Conservation (phyloP, 2,888 invertebrate species). For the Oscheius onirici region DNA sequence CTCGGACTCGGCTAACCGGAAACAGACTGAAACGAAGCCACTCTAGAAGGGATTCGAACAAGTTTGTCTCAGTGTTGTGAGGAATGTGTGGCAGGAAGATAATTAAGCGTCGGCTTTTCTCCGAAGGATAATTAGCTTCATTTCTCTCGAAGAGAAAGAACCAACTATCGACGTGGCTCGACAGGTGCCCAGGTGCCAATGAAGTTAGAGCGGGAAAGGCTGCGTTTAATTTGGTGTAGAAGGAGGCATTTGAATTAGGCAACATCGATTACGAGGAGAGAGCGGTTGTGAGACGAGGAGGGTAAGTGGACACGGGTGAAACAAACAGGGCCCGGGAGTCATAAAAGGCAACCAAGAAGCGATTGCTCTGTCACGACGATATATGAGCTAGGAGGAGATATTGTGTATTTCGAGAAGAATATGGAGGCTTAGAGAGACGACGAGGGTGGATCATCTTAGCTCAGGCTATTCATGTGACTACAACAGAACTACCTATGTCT, state of each 20-base stretch:
- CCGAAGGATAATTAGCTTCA: background rate
- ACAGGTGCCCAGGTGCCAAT: constrained; percentile 26
- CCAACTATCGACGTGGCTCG: background rate
- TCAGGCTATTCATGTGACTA: no score
- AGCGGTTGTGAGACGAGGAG: background rate
- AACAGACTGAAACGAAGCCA: no score
- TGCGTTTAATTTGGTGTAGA: background rate
- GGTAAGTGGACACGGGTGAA: background rate
- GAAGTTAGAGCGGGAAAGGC: constrained; percentile 4
- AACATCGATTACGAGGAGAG: constrained; percentile 9
- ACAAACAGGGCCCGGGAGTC: background rate
- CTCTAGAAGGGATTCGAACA: no score
- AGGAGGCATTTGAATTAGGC: constrained; percentile 2
- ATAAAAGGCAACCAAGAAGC: background rate
- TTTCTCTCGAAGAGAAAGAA: background rate
- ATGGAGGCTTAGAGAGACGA: background rate
- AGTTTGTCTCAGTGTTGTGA: no score
- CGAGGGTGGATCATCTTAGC: background rate
- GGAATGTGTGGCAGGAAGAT: constrained; percentile 1
- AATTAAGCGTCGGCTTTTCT: background rate
- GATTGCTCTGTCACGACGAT: background rate
- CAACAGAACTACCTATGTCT: no score
- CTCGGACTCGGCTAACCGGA: no score
- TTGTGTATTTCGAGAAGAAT: background rate
- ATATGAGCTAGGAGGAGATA: constrained; percentile 14